These are phyloP conservation scores for Homarus gammarus DNA, from an alignment of 2,888 invertebrate genomes.

Conservation along the genomic window DNA sequence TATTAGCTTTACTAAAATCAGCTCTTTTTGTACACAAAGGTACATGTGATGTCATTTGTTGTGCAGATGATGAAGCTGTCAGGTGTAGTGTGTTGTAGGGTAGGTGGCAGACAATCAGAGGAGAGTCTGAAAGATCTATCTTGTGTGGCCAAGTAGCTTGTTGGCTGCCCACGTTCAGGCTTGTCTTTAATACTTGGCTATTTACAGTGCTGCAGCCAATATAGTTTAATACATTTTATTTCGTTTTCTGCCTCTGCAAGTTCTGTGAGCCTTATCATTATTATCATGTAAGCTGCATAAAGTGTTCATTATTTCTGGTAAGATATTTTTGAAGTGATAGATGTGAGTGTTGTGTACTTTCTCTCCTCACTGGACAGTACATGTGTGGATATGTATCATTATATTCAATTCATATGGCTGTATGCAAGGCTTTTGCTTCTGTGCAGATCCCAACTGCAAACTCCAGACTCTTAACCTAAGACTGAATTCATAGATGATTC, in stretches of 20 bases:
- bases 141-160: slow-evolving; percentile 27
- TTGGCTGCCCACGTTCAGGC: slow-evolving; percentile 47
- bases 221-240: slow-evolving; percentile 52
- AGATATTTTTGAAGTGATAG: slow-evolving; percentile 59
- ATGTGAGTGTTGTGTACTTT: slow-evolving; percentile 60
- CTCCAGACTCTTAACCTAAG: background rate
- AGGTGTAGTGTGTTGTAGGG: slow-evolving; percentile 51
- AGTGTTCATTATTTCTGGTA: slow-evolving; percentile 62
- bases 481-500: slow-evolving; percentile 20
- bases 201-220: slow-evolving; percentile 51
- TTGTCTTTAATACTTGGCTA: slow-evolving; percentile 43
- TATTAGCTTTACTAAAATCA: slow-evolving; percentile 4
- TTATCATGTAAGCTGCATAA: slow-evolving; percentile 56
- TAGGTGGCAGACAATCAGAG: slow-evolving; percentile 37
- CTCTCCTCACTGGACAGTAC: slow-evolving; percentile 53
- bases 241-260: slow-evolving; percentile 57
- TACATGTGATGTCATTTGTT: slow-evolving; percentile 21
- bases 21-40: slow-evolving; percentile 14
- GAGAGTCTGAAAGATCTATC: slow-evolving; percentile 15
- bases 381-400: slow-evolving; percentile 47
- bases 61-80: slow-evolving; percentile 36
- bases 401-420: slow-evolving; percentile 49
- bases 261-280: slow-evolving; percentile 41
- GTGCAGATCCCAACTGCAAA: slow-evolving; percentile 32
- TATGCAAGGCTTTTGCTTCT: slow-evolving; percentile 58